Percentiles rank a stretch among this genome's conserved stretches.
These are phyloP conservation scores for Deroplatys truncata DNA, from an alignment of 2,888 invertebrate genomes.

Conservation along the genomic window DNA sequence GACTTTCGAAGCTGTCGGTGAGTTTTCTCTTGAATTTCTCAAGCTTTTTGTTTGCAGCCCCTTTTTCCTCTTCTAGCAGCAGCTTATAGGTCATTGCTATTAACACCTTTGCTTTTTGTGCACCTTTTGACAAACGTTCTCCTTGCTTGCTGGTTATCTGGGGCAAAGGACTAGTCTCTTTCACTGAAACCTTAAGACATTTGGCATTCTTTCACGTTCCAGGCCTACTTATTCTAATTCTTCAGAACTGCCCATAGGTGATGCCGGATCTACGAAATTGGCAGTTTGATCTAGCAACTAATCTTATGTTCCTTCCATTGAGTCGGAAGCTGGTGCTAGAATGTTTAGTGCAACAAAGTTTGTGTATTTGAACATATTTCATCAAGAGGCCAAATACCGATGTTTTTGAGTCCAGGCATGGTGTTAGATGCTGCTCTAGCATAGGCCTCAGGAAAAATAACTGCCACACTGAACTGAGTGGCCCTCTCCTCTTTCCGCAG, in stretches of 20 bases:
- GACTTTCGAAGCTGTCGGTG: too few species aligned
- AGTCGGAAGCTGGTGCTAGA: neutral
- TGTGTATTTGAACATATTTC: neutral
- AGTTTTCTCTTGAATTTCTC: too few species aligned
- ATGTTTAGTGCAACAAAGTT: neutral
- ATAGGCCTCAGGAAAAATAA: slow-evolving; percentile 9
- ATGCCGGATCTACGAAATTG: too few species aligned
- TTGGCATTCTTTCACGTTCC: too few species aligned
- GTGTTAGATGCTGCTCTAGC: slow-evolving; percentile 1
- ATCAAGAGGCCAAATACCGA: too few species aligned
- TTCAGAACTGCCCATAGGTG: too few species aligned
- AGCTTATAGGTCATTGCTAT: neutral
- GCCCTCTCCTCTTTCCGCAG: neutral
- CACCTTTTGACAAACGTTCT: neutral
- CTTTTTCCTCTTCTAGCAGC: neutral
- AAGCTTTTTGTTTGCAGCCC: too few species aligned
- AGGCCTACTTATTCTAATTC: too few species aligned
- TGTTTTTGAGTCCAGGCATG: too few species aligned
- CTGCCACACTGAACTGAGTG: neutral
- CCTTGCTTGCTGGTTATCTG: too few species aligned
- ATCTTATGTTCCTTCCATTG: neutral
- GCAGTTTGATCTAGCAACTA: too few species aligned
- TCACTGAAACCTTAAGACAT: neutral
- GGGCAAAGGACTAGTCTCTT: neutral
- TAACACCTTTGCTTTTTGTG: neutral